These are phyloP conservation scores for Bombyx mori DNA, from an alignment of 1,140 invertebrate genomes.

Conservation along the genomic window DNA sequence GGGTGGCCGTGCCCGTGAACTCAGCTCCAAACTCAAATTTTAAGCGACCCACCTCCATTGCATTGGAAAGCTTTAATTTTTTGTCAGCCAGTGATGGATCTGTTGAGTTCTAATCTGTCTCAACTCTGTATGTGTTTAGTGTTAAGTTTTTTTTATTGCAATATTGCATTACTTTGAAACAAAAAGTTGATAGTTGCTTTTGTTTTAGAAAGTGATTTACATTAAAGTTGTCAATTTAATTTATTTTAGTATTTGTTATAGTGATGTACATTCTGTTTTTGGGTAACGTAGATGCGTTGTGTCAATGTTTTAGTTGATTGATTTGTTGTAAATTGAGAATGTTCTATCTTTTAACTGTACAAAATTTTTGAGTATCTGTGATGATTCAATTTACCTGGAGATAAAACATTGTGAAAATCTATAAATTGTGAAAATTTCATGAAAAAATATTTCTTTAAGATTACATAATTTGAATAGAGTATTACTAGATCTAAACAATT, in stretches of 20 bases:
- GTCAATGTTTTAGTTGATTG: too few relatives aligned
- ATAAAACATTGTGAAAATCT: too few relatives aligned
- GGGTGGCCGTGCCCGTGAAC: slow-evolving; percentile 92
- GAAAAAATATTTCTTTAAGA: too few relatives aligned
- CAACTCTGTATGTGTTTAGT: slow-evolving; percentile 35
- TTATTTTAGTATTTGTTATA: slow-evolving; percentile 5
- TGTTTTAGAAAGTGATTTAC: slow-evolving; percentile 59
- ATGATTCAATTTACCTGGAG: too few relatives aligned
- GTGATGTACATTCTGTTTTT: not conserved
- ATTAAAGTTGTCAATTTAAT: slow-evolving; percentile 20
- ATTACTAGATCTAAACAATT: too few relatives aligned
- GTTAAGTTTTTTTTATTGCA: slow-evolving; percentile 15
- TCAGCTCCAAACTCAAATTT: slow-evolving; percentile 79
- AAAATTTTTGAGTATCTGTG: too few relatives aligned
- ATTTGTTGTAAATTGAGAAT: too few relatives aligned
- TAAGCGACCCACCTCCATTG: slow-evolving; percentile 38
- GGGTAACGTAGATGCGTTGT: slow-evolving; percentile 5
- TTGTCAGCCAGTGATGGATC: slow-evolving; percentile 30
- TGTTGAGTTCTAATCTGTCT: slow-evolving; percentile 27
- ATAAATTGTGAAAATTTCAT: too few relatives aligned
- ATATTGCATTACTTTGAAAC: slow-evolving; percentile 8
- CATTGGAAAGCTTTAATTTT: slow-evolving; percentile 64
- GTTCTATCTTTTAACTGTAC: too few relatives aligned
- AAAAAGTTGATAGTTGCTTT: slow-evolving; percentile 50
- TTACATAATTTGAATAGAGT: too few relatives aligned